Conservation (phyloP, 1,140 invertebrate genomes). For the Melitaea cinxia region DNA sequence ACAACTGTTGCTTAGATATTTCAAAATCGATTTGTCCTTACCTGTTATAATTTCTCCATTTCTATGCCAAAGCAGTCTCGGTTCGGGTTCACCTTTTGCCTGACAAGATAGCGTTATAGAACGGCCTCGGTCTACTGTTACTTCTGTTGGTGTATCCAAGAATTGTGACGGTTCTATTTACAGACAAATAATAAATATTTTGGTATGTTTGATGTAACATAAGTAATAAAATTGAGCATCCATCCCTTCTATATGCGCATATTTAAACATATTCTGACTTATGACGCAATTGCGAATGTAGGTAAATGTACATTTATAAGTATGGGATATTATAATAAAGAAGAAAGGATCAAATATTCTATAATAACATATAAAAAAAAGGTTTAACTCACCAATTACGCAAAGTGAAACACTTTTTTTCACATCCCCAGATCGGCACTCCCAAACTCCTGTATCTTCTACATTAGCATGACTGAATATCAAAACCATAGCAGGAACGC, state of each 20-base stretch:
- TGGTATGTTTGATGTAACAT: too few species aligned
- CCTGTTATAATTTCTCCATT: constrained; percentile 57
- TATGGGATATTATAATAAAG: too few species aligned
- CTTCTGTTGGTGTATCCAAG: constrained; percentile 50
- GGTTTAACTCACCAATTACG: constrained; percentile 52
- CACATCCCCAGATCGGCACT: constrained; percentile 44
- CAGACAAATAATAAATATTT: not conserved
- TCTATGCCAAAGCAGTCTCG: constrained; percentile 57
- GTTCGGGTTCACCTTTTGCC: constrained; percentile 64
- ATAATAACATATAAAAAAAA: not conserved
- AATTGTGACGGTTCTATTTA: constrained; percentile 58
- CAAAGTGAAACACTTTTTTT: constrained; percentile 47
- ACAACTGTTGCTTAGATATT: not conserved
- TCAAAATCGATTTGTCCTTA: constrained; percentile 25
- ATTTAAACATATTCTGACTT: too few species aligned
- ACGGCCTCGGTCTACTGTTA: constrained; percentile 52
- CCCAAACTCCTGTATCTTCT: constrained; percentile 57
- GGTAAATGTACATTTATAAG: too few species aligned
- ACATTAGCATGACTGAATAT: constrained; percentile 41
- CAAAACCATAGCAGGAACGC: constrained; percentile 47
- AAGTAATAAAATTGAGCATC: too few species aligned
- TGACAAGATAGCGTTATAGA: constrained; percentile 66
- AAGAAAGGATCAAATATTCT: not conserved
- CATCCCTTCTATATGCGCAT: too few species aligned
- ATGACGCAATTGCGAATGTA: too few species aligned